Percentiles rank a stretch among this genome's conserved stretches.
Evolutionary conservation across 1,140 invertebrate species (phyloP).

Genomic region (Papilio glaucus): DNA sequence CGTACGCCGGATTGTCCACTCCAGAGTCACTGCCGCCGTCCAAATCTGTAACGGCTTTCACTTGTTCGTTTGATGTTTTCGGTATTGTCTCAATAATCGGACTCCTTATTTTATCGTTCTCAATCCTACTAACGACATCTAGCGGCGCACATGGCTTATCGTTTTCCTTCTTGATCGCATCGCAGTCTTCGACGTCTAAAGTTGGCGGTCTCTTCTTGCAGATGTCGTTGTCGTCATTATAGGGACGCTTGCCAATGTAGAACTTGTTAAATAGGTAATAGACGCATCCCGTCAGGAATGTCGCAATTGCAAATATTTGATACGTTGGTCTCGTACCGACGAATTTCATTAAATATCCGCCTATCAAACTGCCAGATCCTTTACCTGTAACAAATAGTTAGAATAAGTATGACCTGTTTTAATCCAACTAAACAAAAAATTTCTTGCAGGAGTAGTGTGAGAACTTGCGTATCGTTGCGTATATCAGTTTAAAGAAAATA

Average conservation of each 20-base stretch:
- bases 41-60: constrained; percentile 57
- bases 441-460: too few species aligned
- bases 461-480: too few species aligned
- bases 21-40: constrained; percentile 78
- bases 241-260: constrained; percentile 85
- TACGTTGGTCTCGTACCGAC: constrained; percentile 90
- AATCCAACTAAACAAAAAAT: background rate
- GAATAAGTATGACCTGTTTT: background rate
- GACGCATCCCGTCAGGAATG: constrained; percentile 86
- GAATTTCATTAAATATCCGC: constrained; percentile 90
- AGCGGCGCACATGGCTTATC: constrained; percentile 62
- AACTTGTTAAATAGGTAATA: constrained; percentile 89
- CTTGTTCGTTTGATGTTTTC: constrained; percentile 45
- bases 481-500: too few species aligned
- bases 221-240: constrained; percentile 81
- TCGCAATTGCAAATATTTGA: constrained; percentile 87
- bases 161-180: constrained; percentile 64
- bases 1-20: constrained; percentile 80
- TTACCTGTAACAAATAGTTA: constrained; percentile 84
- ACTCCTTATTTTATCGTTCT: constrained; percentile 45
- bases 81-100: constrained; percentile 37
- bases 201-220: constrained; percentile 80
- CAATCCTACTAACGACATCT: constrained; percentile 65
- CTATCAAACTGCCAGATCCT: constrained; percentile 90
- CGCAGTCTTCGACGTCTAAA: constrained; percentile 58